A percentile compares a stretch with the other conserved stretches of the same genome.
Evolutionary conservation across 2,888 invertebrate genomes (phyloP).

Genomic region (Tiliacea aurago): DNA sequence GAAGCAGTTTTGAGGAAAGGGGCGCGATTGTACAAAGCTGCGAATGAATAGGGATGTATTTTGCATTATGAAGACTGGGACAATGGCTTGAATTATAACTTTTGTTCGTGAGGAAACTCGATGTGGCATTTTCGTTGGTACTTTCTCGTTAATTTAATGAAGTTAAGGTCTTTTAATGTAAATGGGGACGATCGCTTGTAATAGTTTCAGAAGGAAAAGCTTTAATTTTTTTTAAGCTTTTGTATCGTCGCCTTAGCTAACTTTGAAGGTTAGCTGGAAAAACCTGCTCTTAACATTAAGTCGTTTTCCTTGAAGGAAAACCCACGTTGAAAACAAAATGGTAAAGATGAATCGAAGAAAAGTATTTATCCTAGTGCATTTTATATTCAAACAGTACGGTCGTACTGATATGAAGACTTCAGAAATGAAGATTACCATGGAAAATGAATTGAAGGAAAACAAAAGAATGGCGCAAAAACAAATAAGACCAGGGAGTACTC

Average conservation of each 20-base stretch:
- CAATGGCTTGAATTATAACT: slow-evolving; percentile 81
- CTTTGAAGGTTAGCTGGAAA: slow-evolving; percentile 15
- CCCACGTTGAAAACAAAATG: neutral
- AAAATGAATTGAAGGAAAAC: neutral
- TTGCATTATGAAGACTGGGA: slow-evolving; percentile 82
- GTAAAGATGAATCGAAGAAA: neutral
- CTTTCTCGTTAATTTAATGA: slow-evolving; percentile 75
- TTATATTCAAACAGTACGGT: neutral
- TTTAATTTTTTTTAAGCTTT: slow-evolving; percentile 16
- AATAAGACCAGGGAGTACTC: no score
- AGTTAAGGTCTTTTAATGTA: slow-evolving; percentile 65
- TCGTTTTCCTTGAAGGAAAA: slow-evolving; percentile 4
- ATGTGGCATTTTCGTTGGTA: slow-evolving; percentile 74
- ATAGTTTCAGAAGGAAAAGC: slow-evolving; percentile 32
- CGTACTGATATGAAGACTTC: neutral
- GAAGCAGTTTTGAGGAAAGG: slow-evolving; percentile 84
- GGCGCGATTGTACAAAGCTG: slow-evolving; percentile 85
- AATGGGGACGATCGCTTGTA: slow-evolving; percentile 44
- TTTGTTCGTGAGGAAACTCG: slow-evolving; percentile 79
- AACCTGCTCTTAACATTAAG: slow-evolving; percentile 5
- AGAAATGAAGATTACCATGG: neutral
- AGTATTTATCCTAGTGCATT: neutral
- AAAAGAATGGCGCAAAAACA: neutral
- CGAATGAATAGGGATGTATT: slow-evolving; percentile 85
- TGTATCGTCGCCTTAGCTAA: slow-evolving; percentile 1